Evolutionary conservation across 1,140 invertebrate species (phyloP).

Genomic region (Venustaconcha ellipsiformis): DNA sequence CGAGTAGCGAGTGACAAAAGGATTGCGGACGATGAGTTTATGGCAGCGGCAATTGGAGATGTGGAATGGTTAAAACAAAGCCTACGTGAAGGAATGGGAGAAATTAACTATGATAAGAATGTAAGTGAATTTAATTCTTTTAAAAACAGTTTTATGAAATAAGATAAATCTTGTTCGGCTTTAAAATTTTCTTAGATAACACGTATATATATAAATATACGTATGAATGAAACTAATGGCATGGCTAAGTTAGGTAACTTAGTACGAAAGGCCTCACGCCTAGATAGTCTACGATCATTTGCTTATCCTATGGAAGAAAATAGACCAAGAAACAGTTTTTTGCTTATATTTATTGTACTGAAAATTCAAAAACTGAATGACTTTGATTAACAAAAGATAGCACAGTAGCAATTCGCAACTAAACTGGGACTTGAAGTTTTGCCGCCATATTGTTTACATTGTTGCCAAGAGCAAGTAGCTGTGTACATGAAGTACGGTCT

Average conservation of each 20-base stretch:
- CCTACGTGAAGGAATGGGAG: conserved; percentile 55
- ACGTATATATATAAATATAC: not conserved
- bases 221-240: not conserved
- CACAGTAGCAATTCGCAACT: too few species aligned
- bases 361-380: too few species aligned
- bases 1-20: conserved; percentile 57
- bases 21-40: conserved; percentile 67
- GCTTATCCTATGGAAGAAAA: too few species aligned
- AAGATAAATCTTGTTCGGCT: conserved; percentile 1
- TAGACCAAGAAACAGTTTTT: too few species aligned
- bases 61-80: conserved; percentile 68
- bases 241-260: not conserved
- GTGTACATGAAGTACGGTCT: too few species aligned
- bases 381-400: too few species aligned
- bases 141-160: not conserved
- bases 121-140: conserved; percentile 39
- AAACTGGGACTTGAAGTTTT: too few species aligned
- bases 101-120: conserved; percentile 67
- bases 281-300: too few species aligned
- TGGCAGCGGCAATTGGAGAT: conserved; percentile 69
- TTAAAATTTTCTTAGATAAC: conserved; percentile 2
- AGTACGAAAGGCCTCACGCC: too few species aligned
- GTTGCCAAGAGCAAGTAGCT: too few species aligned
- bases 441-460: too few species aligned
- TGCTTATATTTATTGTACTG: too few species aligned